Evolutionary conservation across 2,797 vertebrate genomes (phyloP).

Genomic region (Diplodus puntazzo): DNA sequence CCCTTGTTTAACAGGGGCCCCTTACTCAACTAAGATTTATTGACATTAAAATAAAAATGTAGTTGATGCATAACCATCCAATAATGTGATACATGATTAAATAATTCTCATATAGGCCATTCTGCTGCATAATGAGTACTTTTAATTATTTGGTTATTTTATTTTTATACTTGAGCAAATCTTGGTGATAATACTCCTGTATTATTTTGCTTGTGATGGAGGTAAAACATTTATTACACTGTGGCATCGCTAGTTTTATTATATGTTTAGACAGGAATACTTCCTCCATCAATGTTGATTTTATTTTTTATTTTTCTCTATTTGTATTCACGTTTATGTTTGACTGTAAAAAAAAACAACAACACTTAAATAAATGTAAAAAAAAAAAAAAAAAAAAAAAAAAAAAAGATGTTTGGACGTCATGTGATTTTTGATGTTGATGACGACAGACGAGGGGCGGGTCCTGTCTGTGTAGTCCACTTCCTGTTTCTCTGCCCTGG

Average conservation of each 20-base stretch:
- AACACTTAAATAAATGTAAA: background rate
- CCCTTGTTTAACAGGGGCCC: background rate
- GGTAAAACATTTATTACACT: background rate
- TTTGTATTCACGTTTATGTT: background rate
- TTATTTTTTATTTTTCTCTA: background rate
- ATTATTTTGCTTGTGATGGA: background rate
- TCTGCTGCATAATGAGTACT: background rate
- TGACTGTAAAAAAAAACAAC: background rate
- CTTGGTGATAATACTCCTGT: too few relatives aligned
- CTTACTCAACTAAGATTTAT: too few relatives aligned
- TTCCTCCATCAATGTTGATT: background rate
- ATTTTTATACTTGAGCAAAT: background rate
- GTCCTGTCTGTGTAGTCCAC: conserved; percentile 60
- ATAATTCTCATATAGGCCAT: too few relatives aligned
- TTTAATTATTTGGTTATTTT: background rate
- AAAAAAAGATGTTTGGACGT: background rate
- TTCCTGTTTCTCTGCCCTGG: conserved; percentile 79
- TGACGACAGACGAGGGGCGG: conserved; percentile 56
- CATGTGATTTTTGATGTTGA: conserved; percentile 39
- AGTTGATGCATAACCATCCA: background rate
- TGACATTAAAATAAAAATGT: too few relatives aligned
- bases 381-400: background rate
- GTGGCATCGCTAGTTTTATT: background rate
- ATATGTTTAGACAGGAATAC: background rate
- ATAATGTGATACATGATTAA: background rate